A percentile compares a stretch with the other conserved stretches of the same genome.
Evolutionary conservation across 2,113 vertebrate genomes (phyloP).

Genomic region (Pholis gunnellus): DNA sequence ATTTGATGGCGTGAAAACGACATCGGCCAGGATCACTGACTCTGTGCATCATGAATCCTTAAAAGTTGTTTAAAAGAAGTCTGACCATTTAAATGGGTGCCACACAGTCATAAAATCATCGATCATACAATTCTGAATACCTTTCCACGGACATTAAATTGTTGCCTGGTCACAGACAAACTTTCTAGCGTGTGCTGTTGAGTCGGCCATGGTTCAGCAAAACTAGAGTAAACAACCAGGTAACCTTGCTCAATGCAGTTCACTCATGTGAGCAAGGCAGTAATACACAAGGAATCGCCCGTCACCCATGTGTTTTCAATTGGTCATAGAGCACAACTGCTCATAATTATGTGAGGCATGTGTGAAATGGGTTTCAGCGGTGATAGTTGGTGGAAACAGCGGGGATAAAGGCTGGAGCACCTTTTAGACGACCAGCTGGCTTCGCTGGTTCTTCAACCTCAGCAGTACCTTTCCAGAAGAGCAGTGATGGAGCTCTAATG

Average conservation of each 20-base stretch:
- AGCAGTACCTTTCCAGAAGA: not conserved
- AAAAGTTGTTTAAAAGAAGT: not conserved
- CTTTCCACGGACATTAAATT: not conserved
- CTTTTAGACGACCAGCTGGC: not conserved
- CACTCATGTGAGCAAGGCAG: no score
- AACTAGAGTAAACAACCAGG: not conserved
- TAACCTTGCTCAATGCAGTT: not conserved
- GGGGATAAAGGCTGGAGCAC: not conserved
- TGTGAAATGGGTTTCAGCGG: not conserved
- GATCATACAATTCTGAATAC: not conserved
- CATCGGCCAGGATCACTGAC: conserved; percentile 3
- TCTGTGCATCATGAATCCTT: not conserved
- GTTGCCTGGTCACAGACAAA: not conserved
- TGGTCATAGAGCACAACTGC: not conserved
- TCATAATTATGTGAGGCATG: not conserved
- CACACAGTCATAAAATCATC: not conserved
- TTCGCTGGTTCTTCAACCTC: not conserved
- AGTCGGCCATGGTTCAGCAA: not conserved
- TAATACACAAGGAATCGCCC: no score
- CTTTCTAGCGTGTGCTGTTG: not conserved
- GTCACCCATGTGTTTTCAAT: not conserved
- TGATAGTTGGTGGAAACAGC: not conserved
- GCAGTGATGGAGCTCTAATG: not conserved
- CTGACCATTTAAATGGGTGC: not conserved
- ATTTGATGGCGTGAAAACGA: conserved; percentile 17